Evolutionary conservation across 2,113 vertebrate genomes (phyloP).

Genomic region (Tyto alba): DNA sequence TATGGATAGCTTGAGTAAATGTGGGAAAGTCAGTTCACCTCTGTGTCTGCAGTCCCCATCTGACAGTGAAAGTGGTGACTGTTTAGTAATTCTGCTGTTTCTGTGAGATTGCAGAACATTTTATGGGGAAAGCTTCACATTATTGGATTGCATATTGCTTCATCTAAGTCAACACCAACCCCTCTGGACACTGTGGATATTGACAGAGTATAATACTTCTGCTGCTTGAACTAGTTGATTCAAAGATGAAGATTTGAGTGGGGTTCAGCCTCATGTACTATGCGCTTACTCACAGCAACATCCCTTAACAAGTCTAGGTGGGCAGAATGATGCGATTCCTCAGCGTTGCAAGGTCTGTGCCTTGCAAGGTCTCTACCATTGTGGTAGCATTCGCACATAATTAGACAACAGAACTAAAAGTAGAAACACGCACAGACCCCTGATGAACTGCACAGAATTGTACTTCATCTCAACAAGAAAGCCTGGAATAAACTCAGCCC

Average conservation of each 20-base stretch:
- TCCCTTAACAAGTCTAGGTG: background rate
- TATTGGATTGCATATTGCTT: background rate
- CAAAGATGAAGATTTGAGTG: background rate
- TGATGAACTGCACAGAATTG: background rate
- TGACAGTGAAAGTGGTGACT: background rate
- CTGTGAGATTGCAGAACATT: background rate
- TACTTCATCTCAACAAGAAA: background rate
- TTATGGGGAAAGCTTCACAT: background rate
- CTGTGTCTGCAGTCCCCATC: background rate
- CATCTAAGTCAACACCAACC: background rate
- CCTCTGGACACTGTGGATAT: background rate
- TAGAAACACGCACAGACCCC: accelerated
- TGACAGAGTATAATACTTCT: background rate
- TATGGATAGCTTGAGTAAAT: background rate
- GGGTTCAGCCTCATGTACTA: background rate
- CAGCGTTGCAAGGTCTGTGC: background rate
- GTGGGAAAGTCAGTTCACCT: background rate
- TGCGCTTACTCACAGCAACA: background rate
- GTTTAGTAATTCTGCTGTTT: background rate
- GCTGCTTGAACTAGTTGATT: background rate
- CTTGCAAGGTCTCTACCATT: background rate
- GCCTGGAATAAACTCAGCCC: background rate
- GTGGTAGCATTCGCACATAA: background rate
- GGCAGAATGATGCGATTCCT: background rate
- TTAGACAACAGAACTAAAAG: background rate